A percentile compares a stretch with the other conserved stretches of the same genome.
phyloP scores from a whole-genome alignment of 2,888 invertebrate species.

The Notodonta ziczac region DNA sequence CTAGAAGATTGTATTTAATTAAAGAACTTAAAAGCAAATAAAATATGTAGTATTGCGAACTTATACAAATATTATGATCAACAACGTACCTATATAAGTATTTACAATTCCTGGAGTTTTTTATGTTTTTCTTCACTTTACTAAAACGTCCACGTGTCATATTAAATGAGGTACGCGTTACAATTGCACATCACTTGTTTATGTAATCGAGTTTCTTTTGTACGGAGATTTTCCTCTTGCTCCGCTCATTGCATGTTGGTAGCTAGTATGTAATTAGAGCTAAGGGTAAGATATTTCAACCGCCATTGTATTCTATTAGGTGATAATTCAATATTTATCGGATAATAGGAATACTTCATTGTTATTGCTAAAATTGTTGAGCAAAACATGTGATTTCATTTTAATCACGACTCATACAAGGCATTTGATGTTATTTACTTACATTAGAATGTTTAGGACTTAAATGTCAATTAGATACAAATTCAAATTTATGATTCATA shows the following conservation, averaged over 20 bases:
- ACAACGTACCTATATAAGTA: too few relatives aligned
- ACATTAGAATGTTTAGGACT: too few relatives aligned
- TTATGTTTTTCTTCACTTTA: constrained; percentile 5
- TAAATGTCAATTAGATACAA: too few relatives aligned
- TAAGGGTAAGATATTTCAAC: constrained; percentile 28
- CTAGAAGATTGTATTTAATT: too few relatives aligned
- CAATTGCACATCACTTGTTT: constrained; percentile 23
- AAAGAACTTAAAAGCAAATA: too few relatives aligned
- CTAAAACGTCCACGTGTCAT: constrained; percentile 7
- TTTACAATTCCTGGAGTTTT: neutral
- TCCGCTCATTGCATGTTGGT: constrained; percentile 25
- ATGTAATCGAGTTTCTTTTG: constrained; percentile 25
- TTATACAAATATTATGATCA: too few relatives aligned
- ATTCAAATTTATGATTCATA: too few relatives aligned
- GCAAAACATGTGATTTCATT: too few relatives aligned
- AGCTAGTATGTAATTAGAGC: constrained; percentile 29
- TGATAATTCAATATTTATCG: constrained; percentile 38
- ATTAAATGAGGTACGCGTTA: constrained; percentile 15
- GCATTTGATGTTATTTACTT: too few relatives aligned
- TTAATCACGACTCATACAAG: too few relatives aligned
- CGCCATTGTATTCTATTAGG: constrained; percentile 41
- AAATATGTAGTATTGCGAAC: too few relatives aligned
- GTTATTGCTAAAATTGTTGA: neutral
- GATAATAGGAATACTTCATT: constrained; percentile 1
- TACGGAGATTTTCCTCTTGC: constrained; percentile 36